These are phyloP conservation scores for Myotis findleyi DNA, from an alignment of 2,797 vertebrate genomes.

Conservation along the genomic window DNA sequence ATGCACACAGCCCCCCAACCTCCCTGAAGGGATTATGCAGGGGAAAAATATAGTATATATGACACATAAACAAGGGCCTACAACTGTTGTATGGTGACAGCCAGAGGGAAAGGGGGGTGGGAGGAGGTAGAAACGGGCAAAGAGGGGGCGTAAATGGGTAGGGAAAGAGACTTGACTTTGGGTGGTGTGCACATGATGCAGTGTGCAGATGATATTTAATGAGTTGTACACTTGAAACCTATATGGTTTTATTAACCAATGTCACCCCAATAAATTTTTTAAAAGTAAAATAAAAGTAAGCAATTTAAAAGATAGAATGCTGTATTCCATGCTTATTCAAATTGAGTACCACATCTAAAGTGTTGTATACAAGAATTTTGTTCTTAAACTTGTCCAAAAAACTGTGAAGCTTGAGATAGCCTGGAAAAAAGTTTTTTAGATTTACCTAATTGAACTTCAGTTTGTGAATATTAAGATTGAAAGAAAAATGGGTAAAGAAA, in stretches of 20 bases:
- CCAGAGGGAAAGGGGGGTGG: background rate
- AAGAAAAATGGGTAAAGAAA: slow-evolving; percentile 27
- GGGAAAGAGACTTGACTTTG: background rate
- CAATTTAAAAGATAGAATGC: background rate
- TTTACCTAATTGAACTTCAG: slow-evolving; percentile 1
- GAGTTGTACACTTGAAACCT: background rate
- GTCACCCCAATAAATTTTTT: background rate
- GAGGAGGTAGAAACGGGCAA: background rate
- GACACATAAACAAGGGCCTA: background rate
- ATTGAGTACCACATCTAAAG: background rate
- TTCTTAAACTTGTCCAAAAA: slow-evolving; percentile 8
- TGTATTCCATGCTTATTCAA: background rate
- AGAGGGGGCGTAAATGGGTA: background rate
- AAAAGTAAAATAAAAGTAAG: background rate
- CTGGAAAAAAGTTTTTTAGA: background rate
- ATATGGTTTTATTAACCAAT: background rate
- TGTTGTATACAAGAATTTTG: background rate
- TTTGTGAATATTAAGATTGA: slow-evolving; percentile 45
- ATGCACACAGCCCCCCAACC: background rate
- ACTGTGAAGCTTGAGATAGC: background rate
- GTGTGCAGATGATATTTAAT: background rate
- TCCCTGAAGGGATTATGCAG: background rate
- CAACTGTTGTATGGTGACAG: background rate
- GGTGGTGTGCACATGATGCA: background rate
- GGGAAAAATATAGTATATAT: background rate